Conservation (phyloP, 1,140 invertebrate genomes). For the Neocloeon triangulifer region DNA sequence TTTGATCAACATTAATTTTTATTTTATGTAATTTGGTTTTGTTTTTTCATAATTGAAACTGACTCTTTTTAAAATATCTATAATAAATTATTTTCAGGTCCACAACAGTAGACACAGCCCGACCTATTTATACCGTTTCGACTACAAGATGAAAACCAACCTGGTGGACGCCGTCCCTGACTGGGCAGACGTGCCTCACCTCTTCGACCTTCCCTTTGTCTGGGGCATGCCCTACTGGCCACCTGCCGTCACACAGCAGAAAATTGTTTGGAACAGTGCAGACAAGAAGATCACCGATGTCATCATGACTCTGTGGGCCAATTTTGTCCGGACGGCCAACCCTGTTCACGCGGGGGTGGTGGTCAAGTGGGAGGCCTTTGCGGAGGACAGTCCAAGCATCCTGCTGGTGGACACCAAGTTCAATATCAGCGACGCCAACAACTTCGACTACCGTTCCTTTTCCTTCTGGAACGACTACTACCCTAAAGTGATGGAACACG, state of each 20-base stretch:
- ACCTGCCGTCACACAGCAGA: slow-evolving; percentile 14
- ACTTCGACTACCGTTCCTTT: slow-evolving; percentile 45
- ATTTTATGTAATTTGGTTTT: too few species aligned
- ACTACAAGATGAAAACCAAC: slow-evolving; percentile 42
- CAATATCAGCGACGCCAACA: slow-evolving; percentile 36
- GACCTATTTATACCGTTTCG: slow-evolving; percentile 48
- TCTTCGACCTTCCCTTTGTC: slow-evolving; percentile 52
- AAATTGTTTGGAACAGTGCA: slow-evolving; percentile 41
- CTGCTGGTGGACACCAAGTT: slow-evolving; percentile 48
- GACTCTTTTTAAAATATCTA: too few species aligned
- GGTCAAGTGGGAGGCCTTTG: slow-evolving; percentile 46
- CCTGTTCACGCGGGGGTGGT: slow-evolving; percentile 32
- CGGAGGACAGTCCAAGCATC: slow-evolving; percentile 30
- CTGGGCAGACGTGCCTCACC: slow-evolving; percentile 52
- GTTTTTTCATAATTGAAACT: too few species aligned
- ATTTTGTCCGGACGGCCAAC: slow-evolving; percentile 44
- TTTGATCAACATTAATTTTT: too few species aligned
- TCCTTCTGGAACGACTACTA: slow-evolving; percentile 65
- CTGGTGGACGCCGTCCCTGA: slow-evolving; percentile 36
- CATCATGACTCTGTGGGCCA: slow-evolving; percentile 50
- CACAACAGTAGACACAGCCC: slow-evolving; percentile 27
- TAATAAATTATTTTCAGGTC: too few species aligned
- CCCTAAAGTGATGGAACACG: slow-evolving; percentile 27
- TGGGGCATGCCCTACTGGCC: slow-evolving; percentile 50
- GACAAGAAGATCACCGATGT: slow-evolving; percentile 53